Evolutionary conservation across 2,797 vertebrate species (phyloP).

Genomic region (Acanthis flammea): DNA sequence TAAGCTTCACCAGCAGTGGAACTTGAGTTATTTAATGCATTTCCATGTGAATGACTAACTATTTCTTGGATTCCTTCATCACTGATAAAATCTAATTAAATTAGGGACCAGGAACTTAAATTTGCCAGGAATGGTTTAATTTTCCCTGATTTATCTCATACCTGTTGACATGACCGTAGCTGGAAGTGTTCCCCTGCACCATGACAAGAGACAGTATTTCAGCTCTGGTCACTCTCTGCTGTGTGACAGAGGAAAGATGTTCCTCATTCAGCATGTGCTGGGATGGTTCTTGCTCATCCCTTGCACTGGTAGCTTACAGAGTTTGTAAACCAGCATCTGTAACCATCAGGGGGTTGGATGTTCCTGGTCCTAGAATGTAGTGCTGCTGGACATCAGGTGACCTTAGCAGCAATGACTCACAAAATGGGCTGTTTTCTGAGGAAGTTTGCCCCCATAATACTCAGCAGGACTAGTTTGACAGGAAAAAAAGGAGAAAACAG

Average conservation of each 20-base stretch:
- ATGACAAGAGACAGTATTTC: background rate
- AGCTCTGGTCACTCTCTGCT: background rate
- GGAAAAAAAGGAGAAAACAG: background rate
- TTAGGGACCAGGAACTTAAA: background rate
- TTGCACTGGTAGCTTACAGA: background rate
- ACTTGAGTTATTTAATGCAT: background rate
- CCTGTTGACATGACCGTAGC: background rate
- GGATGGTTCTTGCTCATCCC: fast-evolving
- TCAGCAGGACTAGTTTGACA: background rate
- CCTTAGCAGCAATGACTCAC: background rate
- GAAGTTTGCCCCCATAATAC: background rate
- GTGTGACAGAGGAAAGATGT: background rate
- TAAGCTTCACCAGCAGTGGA: background rate
- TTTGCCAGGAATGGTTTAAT: background rate
- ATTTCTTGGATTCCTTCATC: background rate
- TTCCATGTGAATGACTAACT: background rate
- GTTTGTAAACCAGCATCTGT: background rate
- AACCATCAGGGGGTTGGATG: background rate
- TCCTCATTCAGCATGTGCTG: background rate
- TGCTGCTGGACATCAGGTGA: background rate
- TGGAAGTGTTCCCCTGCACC: background rate
- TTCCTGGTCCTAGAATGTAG: background rate
- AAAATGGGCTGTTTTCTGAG: background rate
- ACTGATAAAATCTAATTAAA: background rate
- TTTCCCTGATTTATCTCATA: background rate